Conservation (phyloP, 2,797 vertebrate genomes). For the Rallus crepitans region DNA sequence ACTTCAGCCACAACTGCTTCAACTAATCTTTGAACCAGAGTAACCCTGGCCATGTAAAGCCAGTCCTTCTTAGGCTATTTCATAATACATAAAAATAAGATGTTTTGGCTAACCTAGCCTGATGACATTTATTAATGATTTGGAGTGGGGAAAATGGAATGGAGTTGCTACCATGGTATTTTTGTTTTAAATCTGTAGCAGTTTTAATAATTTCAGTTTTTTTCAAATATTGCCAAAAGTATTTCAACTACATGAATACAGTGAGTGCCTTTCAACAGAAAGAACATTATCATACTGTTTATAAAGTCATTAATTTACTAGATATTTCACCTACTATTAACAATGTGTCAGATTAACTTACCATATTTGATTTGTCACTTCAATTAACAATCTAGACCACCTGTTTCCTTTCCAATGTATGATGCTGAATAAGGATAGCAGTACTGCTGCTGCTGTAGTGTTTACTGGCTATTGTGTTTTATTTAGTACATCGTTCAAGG, state of each 20-base stretch:
- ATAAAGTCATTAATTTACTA: background rate
- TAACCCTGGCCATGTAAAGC: background rate
- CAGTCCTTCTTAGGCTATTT: background rate
- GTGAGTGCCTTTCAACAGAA: background rate
- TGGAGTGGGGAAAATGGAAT: background rate
- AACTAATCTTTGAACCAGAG: background rate
- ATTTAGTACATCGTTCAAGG: background rate
- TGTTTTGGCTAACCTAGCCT: background rate
- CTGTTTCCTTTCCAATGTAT: background rate
- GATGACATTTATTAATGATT: background rate
- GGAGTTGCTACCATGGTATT: background rate
- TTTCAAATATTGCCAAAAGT: background rate
- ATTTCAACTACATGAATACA: background rate
- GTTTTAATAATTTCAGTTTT: background rate
- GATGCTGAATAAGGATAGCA: background rate
- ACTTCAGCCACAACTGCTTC: too few relatives aligned
- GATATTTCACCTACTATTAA: background rate
- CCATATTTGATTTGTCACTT: background rate
- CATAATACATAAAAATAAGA: background rate
- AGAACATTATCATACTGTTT: background rate
- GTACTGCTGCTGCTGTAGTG: background rate
- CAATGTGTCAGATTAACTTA: background rate
- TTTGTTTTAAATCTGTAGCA: background rate
- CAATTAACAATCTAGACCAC: background rate
- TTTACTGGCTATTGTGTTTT: background rate